These are phyloP conservation scores for Lepilemur ruficaudatus DNA, from an alignment of 2,797 vertebrate species.

Conservation along the genomic window DNA sequence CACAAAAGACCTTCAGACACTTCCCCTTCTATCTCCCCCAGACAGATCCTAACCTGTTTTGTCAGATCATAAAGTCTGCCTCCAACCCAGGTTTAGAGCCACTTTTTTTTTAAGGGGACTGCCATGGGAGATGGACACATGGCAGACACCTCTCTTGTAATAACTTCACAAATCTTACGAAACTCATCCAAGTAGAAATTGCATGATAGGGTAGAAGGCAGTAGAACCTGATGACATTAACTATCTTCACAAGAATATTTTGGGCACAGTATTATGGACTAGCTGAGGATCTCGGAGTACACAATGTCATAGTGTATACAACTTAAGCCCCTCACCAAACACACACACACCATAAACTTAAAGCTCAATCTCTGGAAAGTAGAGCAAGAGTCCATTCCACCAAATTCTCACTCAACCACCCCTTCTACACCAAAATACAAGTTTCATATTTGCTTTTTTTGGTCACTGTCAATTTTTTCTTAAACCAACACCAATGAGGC, in stretches of 20 bases:
- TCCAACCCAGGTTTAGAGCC: neutral
- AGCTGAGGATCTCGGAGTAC: neutral
- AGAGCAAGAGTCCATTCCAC: neutral
- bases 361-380: neutral
- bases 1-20: neutral
- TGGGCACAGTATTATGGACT: neutral
- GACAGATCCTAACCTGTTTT: neutral
- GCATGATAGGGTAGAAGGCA: neutral
- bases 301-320: neutral
- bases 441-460: neutral
- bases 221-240: neutral
- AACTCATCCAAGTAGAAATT: fast-evolving
- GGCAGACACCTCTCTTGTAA: neutral
- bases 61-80: neutral
- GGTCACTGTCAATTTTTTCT: neutral
- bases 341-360: neutral
- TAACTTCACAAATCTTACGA: neutral
- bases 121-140: neutral
- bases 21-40: neutral
- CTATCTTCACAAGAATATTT: neutral
- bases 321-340: neutral
- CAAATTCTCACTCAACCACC: neutral
- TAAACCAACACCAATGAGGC: neutral
- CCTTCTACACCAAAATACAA: constrained; percentile 15
- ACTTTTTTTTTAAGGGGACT: neutral